Conservation (phyloP, 2,113 vertebrate species). For the Eurystomus gularis region DNA sequence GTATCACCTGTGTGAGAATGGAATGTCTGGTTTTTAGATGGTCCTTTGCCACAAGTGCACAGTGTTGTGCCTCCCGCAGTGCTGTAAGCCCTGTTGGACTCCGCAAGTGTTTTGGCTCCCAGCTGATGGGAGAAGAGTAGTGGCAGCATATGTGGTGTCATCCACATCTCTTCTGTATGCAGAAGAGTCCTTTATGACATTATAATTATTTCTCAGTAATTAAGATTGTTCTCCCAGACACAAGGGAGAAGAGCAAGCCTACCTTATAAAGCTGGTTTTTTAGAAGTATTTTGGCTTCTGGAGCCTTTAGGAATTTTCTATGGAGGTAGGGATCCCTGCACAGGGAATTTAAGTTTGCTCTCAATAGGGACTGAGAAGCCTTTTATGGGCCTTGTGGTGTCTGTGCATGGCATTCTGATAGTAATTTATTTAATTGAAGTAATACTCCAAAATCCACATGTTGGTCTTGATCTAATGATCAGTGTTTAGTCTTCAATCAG, state of each 20-base stretch:
- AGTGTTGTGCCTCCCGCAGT: neutral
- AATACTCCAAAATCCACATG: neutral
- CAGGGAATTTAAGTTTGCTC: neutral
- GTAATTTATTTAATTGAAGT: neutral
- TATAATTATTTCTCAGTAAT: neutral
- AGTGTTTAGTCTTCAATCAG: neutral
- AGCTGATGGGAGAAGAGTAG: neutral
- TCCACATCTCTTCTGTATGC: neutral
- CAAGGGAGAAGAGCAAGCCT: neutral
- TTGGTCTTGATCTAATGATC: neutral
- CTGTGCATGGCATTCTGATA: neutral
- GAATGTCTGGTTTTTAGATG: neutral
- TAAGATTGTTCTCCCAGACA: neutral
- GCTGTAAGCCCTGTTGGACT: neutral
- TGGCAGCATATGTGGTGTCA: neutral
- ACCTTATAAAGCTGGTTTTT: neutral
- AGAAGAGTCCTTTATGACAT: neutral
- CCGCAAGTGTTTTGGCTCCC: rapidly evolving
- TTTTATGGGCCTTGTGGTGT: neutral
- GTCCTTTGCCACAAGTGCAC: neutral
- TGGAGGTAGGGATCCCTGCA: neutral
- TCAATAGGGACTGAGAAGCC: neutral
- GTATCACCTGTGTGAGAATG: neutral
- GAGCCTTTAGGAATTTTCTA: neutral
- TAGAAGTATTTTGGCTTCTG: neutral